These are phyloP conservation scores for Phataginus tricuspis DNA, from an alignment of 2,797 vertebrate species.

Conservation along the genomic window DNA sequence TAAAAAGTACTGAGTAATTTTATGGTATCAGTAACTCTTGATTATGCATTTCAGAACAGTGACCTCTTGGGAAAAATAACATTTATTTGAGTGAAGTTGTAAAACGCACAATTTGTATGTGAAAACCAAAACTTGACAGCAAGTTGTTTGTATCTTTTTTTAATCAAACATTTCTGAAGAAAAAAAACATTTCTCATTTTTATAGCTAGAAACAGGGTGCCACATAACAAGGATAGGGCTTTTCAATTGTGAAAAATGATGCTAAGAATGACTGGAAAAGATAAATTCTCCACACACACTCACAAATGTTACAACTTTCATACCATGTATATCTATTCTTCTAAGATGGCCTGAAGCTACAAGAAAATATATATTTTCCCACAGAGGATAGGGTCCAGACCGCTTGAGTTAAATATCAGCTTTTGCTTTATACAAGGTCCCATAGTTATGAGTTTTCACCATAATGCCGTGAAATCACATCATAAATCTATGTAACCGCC, in stretches of 20 bases:
- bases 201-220: slow-evolving; percentile 74
- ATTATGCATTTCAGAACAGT: slow-evolving; percentile 67
- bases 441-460: slow-evolving; percentile 51
- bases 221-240: slow-evolving; percentile 75
- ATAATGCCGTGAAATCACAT: slow-evolving; percentile 67
- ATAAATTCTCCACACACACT: slow-evolving; percentile 75
- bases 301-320: slow-evolving; percentile 72
- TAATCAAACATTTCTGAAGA: slow-evolving; percentile 74
- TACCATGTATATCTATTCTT: slow-evolving; percentile 71
- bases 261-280: slow-evolving; percentile 73
- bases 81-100: slow-evolving; percentile 74
- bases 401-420: slow-evolving; percentile 76
- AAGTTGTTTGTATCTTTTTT: slow-evolving; percentile 75
- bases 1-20: slow-evolving; percentile 63
- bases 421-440: slow-evolving; percentile 70
- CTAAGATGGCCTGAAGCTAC: slow-evolving; percentile 74
- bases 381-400: slow-evolving; percentile 38
- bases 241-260: slow-evolving; percentile 83
- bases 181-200: slow-evolving; percentile 80
- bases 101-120: slow-evolving; percentile 74
- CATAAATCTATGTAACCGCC: slow-evolving; percentile 73
- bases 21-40: slow-evolving; percentile 70
- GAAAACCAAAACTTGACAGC: slow-evolving; percentile 59
- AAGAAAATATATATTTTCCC: slow-evolving; percentile 69
- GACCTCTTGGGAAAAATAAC: slow-evolving; percentile 62